Conservation (phyloP, 2,113 vertebrate genomes). For the Colius striatus region DNA sequence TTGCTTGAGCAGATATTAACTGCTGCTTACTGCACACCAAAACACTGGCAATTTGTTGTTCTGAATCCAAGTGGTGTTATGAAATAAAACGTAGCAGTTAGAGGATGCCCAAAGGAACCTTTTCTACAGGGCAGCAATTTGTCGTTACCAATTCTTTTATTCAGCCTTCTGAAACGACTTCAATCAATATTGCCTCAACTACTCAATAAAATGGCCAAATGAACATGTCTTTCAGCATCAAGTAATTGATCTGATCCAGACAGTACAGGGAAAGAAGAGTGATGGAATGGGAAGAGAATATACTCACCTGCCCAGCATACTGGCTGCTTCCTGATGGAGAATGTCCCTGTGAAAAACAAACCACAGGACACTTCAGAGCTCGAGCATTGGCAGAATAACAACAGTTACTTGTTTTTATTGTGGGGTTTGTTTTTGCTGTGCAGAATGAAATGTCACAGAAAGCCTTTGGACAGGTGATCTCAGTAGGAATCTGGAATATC, state of each 20-base stretch:
- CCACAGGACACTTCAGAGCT: neutral
- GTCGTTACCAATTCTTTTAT: neutral
- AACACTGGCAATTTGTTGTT: neutral
- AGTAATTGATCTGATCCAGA: neutral
- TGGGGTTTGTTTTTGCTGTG: neutral
- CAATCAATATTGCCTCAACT: accelerated
- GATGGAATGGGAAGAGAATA: neutral
- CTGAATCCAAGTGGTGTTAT: neutral
- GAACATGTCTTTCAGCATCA: neutral
- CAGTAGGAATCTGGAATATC: neutral
- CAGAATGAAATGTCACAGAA: neutral
- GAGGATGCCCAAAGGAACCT: neutral
- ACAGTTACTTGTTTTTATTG: neutral
- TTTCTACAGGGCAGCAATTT: neutral
- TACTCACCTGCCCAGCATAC: constrained; percentile 30
- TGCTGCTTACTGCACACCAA: neutral
- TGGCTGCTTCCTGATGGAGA: constrained; percentile 22
- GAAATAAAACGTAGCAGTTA: neutral
- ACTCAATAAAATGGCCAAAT: neutral
- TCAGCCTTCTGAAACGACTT: neutral
- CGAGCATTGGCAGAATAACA: neutral
- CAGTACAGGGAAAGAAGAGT: neutral
- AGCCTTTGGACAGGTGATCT: neutral
- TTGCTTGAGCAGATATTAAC: neutral
- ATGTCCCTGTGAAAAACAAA: constrained; percentile 9